Conservation (phyloP, 2,888 invertebrate species). For the Crocallis elinguaria region DNA sequence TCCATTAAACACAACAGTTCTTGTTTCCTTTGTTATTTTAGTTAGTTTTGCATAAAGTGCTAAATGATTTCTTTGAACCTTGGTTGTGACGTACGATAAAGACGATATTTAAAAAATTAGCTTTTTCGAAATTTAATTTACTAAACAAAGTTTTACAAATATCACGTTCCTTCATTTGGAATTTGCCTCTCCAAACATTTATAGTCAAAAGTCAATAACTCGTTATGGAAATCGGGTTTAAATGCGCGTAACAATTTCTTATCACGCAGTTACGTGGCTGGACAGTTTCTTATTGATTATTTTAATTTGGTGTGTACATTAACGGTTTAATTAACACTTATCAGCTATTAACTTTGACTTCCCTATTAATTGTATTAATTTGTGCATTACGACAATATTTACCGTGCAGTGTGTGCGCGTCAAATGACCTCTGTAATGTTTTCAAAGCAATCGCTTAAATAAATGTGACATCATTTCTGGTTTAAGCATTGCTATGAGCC, state of each 20-base stretch:
- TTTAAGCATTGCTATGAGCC: slow-evolving; percentile 30
- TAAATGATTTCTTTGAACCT: neutral
- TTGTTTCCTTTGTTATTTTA: slow-evolving; percentile 33
- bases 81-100: too few relatives aligned
- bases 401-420: neutral
- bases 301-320: slow-evolving; percentile 6
- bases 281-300: slow-evolving; percentile 10
- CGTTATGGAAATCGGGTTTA: neutral
- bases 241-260: neutral
- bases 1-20: slow-evolving; percentile 69
- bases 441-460: slow-evolving; percentile 29
- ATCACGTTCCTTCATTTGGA: too few relatives aligned
- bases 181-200: too few relatives aligned
- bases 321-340: slow-evolving; percentile 14
- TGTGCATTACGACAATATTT: neutral
- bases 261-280: neutral
- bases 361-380: slow-evolving; percentile 9
- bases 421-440: slow-evolving; percentile 10
- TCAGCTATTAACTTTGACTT: slow-evolving; percentile 11
- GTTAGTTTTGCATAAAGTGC: neutral
- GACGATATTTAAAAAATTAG: too few relatives aligned
- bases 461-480: slow-evolving; percentile 39
- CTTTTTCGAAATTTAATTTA: too few relatives aligned
- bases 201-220: too few relatives aligned
- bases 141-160: too few relatives aligned